These are phyloP conservation scores for Babylonia areolata DNA, from an alignment of 1,140 invertebrate genomes.

Conservation along the genomic window DNA sequence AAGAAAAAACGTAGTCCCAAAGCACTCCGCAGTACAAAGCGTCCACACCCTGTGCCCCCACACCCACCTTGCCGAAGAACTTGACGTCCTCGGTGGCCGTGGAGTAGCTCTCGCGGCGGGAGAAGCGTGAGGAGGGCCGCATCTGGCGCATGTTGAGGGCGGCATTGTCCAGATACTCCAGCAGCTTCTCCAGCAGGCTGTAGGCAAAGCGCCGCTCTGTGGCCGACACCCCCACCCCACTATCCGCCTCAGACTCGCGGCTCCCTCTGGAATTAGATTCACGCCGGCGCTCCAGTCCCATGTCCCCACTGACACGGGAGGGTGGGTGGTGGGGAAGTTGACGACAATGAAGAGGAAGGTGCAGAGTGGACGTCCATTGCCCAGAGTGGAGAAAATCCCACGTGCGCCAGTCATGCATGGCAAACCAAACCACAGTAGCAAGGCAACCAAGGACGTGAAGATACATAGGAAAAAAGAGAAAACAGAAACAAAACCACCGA, in stretches of 20 bases:
- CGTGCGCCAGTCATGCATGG: constrained; percentile 35
- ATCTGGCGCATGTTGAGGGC: constrained; percentile 98
- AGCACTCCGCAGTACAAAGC: too few relatives aligned
- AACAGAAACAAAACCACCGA: constrained; percentile 37
- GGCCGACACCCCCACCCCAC: constrained; percentile 67
- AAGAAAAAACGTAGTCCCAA: too few relatives aligned
- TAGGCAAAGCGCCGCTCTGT: constrained; percentile 88
- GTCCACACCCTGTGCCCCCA: too few relatives aligned
- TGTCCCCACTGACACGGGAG: constrained; percentile 50
- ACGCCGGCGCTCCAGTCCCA: constrained; percentile 53
- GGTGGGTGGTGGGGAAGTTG: not conserved
- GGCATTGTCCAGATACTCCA: constrained; percentile 97
- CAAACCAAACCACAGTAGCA: constrained; percentile 35
- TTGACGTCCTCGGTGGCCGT: constrained; percentile 98
- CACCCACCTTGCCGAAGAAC: constrained; percentile 98
- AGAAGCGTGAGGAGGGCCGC: constrained; percentile 95
- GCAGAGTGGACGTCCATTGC: constrained; percentile 6
- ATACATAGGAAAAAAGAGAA: constrained; percentile 30
- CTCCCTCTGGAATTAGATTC: constrained; percentile 67
- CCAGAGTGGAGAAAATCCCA: constrained; percentile 20
- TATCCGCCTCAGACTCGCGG: constrained; percentile 67
- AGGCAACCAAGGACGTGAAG: constrained; percentile 36
- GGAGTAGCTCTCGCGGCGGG: constrained; percentile 93
- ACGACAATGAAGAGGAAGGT: not conserved
- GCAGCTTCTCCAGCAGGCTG: constrained; percentile 95